Evolutionary conservation across 2,888 invertebrate species (phyloP).

Genomic region (Archips crataeganus): DNA sequence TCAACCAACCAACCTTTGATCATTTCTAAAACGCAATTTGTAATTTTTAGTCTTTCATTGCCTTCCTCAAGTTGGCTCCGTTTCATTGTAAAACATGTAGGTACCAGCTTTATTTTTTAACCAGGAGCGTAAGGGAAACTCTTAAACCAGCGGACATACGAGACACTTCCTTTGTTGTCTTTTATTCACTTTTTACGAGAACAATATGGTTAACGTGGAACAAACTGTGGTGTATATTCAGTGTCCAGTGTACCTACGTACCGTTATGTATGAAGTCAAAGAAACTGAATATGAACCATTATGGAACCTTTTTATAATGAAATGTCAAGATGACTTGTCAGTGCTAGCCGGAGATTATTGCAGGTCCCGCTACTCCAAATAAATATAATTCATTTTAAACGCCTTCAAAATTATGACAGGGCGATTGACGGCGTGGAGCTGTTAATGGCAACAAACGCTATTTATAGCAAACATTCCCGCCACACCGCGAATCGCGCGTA

Average conservation of each 20-base stretch:
- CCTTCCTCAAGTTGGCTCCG: neutral
- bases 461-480: no score
- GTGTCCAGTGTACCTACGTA: neutral
- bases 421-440: no score
- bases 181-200: neutral
- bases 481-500: no score
- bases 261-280: neutral
- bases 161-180: constrained; percentile 1
- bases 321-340: neutral
- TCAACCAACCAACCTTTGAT: neutral
- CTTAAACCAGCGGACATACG: neutral
- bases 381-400: no score
- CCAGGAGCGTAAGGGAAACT: no score
- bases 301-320: neutral
- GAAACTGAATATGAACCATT: neutral
- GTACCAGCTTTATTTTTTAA: no score
- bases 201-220: neutral
- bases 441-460: no score
- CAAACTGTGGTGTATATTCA: neutral
- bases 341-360: no score
- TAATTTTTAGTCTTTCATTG: neutral
- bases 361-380: no score
- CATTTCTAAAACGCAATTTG: neutral
- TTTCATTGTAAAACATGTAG: no score
- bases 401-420: no score